Percentiles rank a stretch among this genome's conserved stretches.
Conservation (phyloP, 2,888 invertebrate genomes). For the Steinernema hermaphroditum region DNA sequence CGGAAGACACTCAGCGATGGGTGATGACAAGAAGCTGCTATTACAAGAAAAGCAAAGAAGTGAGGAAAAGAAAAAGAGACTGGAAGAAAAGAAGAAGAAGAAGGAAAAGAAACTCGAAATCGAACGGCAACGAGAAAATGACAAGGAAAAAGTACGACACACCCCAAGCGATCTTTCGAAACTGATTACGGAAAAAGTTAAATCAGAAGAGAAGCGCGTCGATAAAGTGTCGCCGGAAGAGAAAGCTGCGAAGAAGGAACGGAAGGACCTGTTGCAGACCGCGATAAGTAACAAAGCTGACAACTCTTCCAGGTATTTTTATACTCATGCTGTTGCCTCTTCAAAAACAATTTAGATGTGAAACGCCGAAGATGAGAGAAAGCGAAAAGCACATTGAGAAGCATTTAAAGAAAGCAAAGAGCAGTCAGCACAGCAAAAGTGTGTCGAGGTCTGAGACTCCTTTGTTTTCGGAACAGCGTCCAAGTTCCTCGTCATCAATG, state of each 20-base stretch:
- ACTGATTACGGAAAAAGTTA: constrained; percentile 15
- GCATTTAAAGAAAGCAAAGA: constrained; percentile 33
- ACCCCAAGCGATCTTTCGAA: constrained; percentile 8
- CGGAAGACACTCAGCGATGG: neutral
- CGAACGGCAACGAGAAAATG: constrained; percentile 35
- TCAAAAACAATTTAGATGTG: neutral
- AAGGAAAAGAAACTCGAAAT: constrained; percentile 39
- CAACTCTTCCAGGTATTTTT: neutral
- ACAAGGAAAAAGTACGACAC: constrained; percentile 30
- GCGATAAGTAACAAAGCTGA: neutral
- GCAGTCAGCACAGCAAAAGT: constrained; percentile 2
- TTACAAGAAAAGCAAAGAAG: constrained; percentile 18
- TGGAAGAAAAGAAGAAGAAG: constrained; percentile 40
- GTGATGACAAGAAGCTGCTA: neutral
- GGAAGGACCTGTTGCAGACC: constrained; percentile 32
- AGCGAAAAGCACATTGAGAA: constrained; percentile 26
- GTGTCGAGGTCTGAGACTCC: neutral
- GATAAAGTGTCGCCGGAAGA: constrained; percentile 7
- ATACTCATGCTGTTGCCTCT: neutral
- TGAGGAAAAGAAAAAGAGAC: constrained; percentile 38
- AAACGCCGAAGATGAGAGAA: constrained; percentile 32
- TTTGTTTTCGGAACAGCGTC: neutral
- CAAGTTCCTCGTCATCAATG: constrained; percentile 3
- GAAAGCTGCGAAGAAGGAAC: neutral
- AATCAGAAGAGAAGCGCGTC: constrained; percentile 2